Evolutionary conservation across 2,797 vertebrate genomes (phyloP).

Genomic region (Crocidura indochinensis): DNA sequence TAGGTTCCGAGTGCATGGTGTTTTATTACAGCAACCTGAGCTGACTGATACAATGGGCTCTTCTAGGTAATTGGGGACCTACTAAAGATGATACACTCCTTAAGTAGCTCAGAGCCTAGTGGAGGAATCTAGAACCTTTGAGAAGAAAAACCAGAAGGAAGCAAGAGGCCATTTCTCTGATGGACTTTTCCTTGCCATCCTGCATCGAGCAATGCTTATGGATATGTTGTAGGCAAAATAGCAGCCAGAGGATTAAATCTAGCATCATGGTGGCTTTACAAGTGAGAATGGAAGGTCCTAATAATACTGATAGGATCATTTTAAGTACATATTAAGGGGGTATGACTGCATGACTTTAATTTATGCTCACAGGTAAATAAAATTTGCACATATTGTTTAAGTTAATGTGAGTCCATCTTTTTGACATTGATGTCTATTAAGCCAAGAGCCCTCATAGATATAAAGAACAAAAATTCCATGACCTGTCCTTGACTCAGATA

Average conservation of each 20-base stretch:
- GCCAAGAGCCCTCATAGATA: neutral
- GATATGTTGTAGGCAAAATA: too few relatives aligned
- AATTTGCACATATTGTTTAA: neutral
- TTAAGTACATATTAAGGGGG: neutral
- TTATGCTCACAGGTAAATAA: neutral
- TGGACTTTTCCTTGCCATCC: neutral
- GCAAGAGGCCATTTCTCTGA: neutral
- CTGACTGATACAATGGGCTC: neutral
- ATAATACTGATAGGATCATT: too few relatives aligned
- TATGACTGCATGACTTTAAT: neutral
- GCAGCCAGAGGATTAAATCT: neutral
- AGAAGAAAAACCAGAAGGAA: neutral
- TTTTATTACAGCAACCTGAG: neutral
- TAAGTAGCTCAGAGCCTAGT: neutral
- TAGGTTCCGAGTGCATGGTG: neutral
- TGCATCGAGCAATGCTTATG: neutral
- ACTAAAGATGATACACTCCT: neutral
- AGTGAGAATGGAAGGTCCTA: neutral
- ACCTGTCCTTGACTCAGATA: neutral
- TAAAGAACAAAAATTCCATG: neutral
- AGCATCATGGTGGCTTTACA: neutral
- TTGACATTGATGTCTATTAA: neutral
- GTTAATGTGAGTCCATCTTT: neutral
- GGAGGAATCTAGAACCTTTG: neutral
- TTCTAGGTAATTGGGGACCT: neutral